phyloP scores from a whole-genome alignment of 2,113 vertebrate species.

The Myotis yumanensis region DNA sequence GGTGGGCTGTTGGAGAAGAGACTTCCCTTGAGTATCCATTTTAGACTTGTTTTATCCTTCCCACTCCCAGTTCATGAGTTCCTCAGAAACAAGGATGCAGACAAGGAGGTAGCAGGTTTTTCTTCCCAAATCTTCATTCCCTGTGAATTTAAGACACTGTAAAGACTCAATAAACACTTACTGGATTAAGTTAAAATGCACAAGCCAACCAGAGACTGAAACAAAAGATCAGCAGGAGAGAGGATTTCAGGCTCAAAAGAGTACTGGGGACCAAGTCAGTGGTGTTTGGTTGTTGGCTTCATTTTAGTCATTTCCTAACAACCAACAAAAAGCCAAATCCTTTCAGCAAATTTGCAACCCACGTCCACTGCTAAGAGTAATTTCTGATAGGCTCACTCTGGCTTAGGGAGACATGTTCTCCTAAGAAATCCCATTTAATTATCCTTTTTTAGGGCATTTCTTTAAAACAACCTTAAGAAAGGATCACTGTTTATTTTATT shows the following conservation, averaged over 20 bases:
- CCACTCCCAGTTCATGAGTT: neutral
- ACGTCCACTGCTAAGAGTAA: neutral
- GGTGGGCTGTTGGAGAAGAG: neutral
- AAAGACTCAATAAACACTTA: slow-evolving; percentile 28
- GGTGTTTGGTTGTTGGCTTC: neutral
- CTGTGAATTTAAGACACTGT: neutral
- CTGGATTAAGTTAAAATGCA: slow-evolving; percentile 3
- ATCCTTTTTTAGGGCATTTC: slow-evolving; percentile 36
- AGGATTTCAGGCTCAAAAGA: neutral
- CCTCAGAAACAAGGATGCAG: neutral
- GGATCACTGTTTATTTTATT: slow-evolving; percentile 9
- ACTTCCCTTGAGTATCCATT: neutral
- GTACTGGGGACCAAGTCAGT: neutral
- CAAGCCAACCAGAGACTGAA: neutral
- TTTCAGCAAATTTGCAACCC: neutral
- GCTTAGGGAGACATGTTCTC: neutral
- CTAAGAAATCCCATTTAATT: neutral
- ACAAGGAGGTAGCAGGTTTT: neutral
- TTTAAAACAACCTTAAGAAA: slow-evolving; percentile 6
- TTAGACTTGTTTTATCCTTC: neutral
- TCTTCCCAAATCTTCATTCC: neutral
- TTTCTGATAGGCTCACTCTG: neutral
- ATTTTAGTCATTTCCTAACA: neutral
- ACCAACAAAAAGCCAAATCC: neutral
- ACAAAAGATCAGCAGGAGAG: neutral